Evolutionary conservation across 2,797 vertebrate genomes (phyloP), one percentile per base, ranked within the genome.

Genomic region (Oreochromis mossambicus): DNA sequence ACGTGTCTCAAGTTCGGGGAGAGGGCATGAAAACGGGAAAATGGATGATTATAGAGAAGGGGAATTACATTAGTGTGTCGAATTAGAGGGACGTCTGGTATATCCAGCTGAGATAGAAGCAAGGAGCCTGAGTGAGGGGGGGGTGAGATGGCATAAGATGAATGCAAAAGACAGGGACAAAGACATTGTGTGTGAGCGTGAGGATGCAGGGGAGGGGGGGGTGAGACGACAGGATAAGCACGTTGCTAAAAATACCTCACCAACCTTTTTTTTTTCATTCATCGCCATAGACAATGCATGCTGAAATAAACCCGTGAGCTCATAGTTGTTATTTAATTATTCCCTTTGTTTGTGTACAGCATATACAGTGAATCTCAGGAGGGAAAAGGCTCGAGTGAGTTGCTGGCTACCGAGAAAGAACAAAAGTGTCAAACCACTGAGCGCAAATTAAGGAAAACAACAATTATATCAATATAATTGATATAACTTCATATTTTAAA

Each of bases 11-110:
- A 92, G 92, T 94, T 95, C 88, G 89, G 80, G 81, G 83, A 88
- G 88, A 94, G 94, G 94, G 90, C 92, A 95, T 92, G 91, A 88
- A 94, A 94, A 93, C 56, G 88, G 93, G 87, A 93, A 95, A 95
- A 95, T 93, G 91, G 92, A 94, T 95, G 93, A 95, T 94, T 95
- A 94, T 89, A 92, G 93, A 90, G 92, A 90, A 88, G 88, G 84
- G 54, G 86, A 95, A 95, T 95, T 95, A 94, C 91, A 93, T 94
- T 94, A 92, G 90, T 83, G 92, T 94, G 93, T 92, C 91, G 92
- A 96, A 95, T 94, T 94, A 95, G 92, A 91, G 92, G 92, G 92
- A 94, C 89, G 89, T 92, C 91, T 95, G 93, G 88, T 91, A 93
- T 92, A 93, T 95, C 94, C 91, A 93, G 91, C 93, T 92, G 92